Evolutionary conservation across 1,140 invertebrate species (phyloP).

Genomic region (Hesperophylax magnus): DNA sequence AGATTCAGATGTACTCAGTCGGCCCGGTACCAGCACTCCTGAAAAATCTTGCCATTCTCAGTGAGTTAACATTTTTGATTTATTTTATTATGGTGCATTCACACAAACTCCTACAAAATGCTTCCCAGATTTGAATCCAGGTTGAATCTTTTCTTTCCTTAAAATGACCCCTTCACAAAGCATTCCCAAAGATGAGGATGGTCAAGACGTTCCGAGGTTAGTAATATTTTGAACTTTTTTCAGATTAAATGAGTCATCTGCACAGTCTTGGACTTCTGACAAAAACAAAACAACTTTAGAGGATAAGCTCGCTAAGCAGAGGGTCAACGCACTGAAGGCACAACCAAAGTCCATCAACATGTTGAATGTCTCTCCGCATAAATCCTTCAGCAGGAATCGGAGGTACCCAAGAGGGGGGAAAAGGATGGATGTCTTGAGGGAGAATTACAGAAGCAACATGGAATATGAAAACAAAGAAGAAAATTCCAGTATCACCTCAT

Average conservation of each 20-base stretch:
- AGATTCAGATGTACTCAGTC: constrained; percentile 49
- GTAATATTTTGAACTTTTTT: constrained; percentile 9
- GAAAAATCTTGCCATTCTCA: constrained; percentile 45
- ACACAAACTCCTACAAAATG: too few species aligned
- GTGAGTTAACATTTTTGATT: constrained; percentile 43
- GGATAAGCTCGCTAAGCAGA: background rate
- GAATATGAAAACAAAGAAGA: background rate
- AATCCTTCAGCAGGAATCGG: constrained; percentile 1
- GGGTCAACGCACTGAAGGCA: background rate
- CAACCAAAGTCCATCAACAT: constrained; percentile 16
- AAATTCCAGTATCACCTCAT: background rate
- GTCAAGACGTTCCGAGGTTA: too few species aligned
- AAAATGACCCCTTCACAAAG: too few species aligned
- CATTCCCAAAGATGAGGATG: too few species aligned
- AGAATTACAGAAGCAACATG: constrained; percentile 41
- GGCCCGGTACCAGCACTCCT: constrained; percentile 51
- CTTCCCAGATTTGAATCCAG: too few species aligned
- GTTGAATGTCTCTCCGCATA: constrained; percentile 25
- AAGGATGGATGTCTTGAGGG: constrained; percentile 53
- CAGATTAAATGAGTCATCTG: constrained; percentile 46
- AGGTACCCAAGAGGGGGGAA: constrained; percentile 51
- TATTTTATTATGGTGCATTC: background rate
- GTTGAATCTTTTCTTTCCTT: too few species aligned
- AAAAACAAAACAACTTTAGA: constrained; percentile 22
- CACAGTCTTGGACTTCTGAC: constrained; percentile 28